Evolutionary conservation across 2,797 vertebrate species (phyloP).

Genomic region (Glyptemys insculpta): DNA sequence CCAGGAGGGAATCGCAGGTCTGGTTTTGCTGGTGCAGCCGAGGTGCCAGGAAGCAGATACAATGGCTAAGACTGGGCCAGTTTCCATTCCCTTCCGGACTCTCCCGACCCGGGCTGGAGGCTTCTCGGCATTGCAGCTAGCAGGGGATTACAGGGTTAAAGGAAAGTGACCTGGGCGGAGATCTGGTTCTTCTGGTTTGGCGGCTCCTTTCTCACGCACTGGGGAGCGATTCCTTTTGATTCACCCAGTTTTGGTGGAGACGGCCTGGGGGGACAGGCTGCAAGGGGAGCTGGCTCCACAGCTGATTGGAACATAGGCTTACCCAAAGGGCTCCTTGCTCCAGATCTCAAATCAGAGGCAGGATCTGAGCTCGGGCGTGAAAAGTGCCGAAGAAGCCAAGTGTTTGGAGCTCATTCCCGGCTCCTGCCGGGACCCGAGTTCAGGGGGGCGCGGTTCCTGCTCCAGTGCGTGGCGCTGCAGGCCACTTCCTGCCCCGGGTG

Average conservation of each 20-base stretch:
- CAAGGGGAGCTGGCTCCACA: neutral
- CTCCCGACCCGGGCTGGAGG: neutral
- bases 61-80: neutral
- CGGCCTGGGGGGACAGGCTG: neutral
- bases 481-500: neutral
- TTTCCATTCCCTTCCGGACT: neutral
- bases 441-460: neutral
- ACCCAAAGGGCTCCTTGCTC: neutral
- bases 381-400: neutral
- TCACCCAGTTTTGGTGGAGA: neutral
- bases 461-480: neutral
- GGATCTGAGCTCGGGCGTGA: neutral
- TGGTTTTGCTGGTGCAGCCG: neutral
- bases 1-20: neutral
- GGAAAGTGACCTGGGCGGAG: neutral
- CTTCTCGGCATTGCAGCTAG: neutral
- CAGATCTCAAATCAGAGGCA: neutral
- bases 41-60: neutral
- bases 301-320: neutral
- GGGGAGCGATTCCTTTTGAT: neutral
- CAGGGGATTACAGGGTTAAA: neutral
- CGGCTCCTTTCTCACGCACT: neutral
- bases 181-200: neutral
- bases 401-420: neutral
- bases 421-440: neutral